Conservation (phyloP, 2,888 invertebrate genomes). For the Choristoneura rosaceana region DNA sequence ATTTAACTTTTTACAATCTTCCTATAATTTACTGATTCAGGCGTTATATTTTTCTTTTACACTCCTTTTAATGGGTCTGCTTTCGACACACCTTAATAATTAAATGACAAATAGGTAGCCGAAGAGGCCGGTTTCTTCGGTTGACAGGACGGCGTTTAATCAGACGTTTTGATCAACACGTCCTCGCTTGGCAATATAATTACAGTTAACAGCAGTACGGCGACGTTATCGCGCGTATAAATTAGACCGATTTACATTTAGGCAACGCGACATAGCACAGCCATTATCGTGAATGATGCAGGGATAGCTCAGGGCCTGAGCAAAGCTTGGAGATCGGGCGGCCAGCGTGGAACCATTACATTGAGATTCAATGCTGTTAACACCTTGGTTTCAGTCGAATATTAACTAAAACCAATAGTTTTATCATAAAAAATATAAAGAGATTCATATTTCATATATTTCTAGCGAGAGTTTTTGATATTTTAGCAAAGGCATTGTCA, state of each 20-base stretch:
- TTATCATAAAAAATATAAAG: neutral
- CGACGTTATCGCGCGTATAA: conserved; percentile 85
- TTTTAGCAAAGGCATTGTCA: too few relatives aligned
- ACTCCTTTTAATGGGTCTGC: neutral
- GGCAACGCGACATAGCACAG: conserved; percentile 73
- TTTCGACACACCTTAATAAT: conserved; percentile 21
- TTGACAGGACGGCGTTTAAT: conserved; percentile 74
- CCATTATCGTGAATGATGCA: conserved; percentile 82
- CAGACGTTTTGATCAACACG: conserved; percentile 84
- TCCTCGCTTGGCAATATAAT: conserved; percentile 84
- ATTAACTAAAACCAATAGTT: neutral
- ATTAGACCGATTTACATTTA: conserved; percentile 85
- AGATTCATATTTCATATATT: too few relatives aligned
- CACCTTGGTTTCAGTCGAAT: neutral
- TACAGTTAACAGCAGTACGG: conserved; percentile 84
- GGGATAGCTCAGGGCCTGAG: conserved; percentile 74
- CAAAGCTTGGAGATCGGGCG: conserved; percentile 48
- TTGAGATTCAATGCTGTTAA: conserved; percentile 18
- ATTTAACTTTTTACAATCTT: neutral
- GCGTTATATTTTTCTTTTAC: too few relatives aligned
- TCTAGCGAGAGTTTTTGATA: too few relatives aligned
- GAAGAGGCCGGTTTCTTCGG: conserved; percentile 61
- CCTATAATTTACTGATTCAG: neutral
- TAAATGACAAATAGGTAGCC: conserved; percentile 43
- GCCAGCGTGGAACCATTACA: conserved; percentile 10